Base-by-base conservation (phyloP, 2,888 invertebrate species). In the Xylocampa areola region DNA sequence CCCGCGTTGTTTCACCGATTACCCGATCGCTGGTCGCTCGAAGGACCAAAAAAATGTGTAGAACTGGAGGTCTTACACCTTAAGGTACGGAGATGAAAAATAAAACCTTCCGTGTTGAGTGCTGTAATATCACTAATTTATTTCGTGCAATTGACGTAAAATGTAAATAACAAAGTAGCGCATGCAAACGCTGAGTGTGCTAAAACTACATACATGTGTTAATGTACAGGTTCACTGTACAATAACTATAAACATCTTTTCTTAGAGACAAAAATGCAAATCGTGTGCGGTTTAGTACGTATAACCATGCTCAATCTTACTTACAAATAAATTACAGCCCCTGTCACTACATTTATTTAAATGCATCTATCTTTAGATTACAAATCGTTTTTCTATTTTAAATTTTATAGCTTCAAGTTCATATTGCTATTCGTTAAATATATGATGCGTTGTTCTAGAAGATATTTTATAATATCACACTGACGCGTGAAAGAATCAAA, bases 241-340 rank as follows among this genome's bases (percentile, higher is more conserved):
- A n/a, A n/a, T n/a, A n/a, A 66, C 53, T 59, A 63, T 59, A 64
- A 57, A 54, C 48, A 73, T 51, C 5, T 72, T 83, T 82, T 80
- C 70, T 67, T 73, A 68, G 73, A 76, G 69, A 81, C 81, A 80
- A 84, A 87, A 82, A 90, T 89, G 87, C 84, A 84, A 88, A 89
- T 88, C 60, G 41, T 61, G 73, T 68, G 76, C 70, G 55, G 67
- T 84, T 80, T 80, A 79, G 81, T 78, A 84, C 77, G 79, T 80
- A 76, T 57, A 70, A 67, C 78, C 73, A 80, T 76, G 79, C 71
- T 67, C 67, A 68, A 63, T 73, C 75, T 78, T 78, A 75, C 78
- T 75, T 69, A 77, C 68, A 69, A 75, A 78, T 78, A 81, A 86
- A 79, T 85, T 85, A 86, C 82, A 76, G 76, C 74, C 77, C 79